Evolutionary conservation across 2,113 vertebrate species (phyloP), one percentile per base, ranked within the genome.

Genomic region (Sigmodon hispidus): DNA sequence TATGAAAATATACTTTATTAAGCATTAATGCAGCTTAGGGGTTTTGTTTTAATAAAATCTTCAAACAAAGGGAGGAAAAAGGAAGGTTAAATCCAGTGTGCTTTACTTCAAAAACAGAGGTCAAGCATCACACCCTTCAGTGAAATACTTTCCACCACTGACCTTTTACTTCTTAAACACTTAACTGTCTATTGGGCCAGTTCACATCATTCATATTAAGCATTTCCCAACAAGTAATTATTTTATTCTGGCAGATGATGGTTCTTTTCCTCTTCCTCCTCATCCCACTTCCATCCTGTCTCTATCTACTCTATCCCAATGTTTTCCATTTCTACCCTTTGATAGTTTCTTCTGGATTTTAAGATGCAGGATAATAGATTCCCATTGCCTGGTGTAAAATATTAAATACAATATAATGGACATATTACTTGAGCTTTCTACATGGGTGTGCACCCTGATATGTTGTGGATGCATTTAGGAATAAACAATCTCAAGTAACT

Each of bases 1-100:
- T 91, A 91, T 95, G 16, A 96, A 96, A 97, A 97, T 97, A 96
- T 50, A 92, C 91, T 96, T 94, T 70, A 57, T 50, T 95, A 93
- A 97, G 67, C 87, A 97, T 91, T 89, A 91, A 87, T 95, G 83
- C 43, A 91, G 92, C 77, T 94, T 93, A 94, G 29, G 48, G 69
- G 75, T 87, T 94, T 52, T 24, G 24, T 91, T 97, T 96, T 97
- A 95, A 97, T 96, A 84, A 96, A 96, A 94, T 87, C 52, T 93
- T 94, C 73, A 90, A 48, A 45, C 43, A 85, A 91, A 94, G 31
- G 55, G 88, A 84, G 84, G 4, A 29, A 77, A 86, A 93, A 52
- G 55, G 88, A 85, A 84, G 7, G 77, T 92, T 80, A 96, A 97
- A 94, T 94, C 87, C 87, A 87, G 59, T 9, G 40, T 43, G 67